Evolutionary conservation across 2,888 invertebrate species (phyloP).

Genomic region (Adelognathus sp.): DNA sequence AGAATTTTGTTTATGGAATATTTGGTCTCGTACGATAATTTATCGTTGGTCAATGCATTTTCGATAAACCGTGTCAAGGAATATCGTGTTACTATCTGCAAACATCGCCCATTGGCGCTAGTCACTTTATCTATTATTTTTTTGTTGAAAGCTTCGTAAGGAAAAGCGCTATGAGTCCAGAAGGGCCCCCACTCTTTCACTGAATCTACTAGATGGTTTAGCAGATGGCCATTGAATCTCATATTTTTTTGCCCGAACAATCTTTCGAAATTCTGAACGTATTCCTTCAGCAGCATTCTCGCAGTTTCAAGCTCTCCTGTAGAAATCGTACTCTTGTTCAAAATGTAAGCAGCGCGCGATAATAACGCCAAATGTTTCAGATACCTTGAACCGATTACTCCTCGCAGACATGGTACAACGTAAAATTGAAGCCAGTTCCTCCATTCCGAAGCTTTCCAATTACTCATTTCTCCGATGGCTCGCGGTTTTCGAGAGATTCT

Average conservation of each 20-base stretch:
- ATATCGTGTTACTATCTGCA: neutral
- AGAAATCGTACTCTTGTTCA: slow-evolving; percentile 5
- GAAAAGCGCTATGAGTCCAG: neutral
- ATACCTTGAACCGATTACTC: neutral
- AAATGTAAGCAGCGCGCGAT: slow-evolving; percentile 18
- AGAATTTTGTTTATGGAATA: neutral
- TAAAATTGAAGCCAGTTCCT: slow-evolving; percentile 31
- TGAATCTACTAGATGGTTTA: neutral
- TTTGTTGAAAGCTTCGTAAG: neutral
- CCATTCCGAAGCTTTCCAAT: too few relatives aligned
- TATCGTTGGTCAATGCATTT: neutral
- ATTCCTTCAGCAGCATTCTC: neutral
- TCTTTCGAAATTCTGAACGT: neutral
- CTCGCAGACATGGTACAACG: slow-evolving; percentile 1
- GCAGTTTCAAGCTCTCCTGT: neutral
- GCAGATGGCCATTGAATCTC: neutral
- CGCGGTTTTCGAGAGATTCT: slow-evolving; percentile 20
- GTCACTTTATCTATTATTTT: neutral
- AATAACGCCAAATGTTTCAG: slow-evolving; percentile 14
- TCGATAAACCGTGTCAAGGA: neutral
- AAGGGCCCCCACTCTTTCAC: neutral
- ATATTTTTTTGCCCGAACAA: neutral
- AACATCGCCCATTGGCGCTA: neutral
- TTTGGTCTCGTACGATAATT: neutral
- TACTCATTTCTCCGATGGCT: neutral